Evolutionary conservation across 35 echinoderm and acorn worm species (phyloP), one percentile per base, ranked within the genome.

Genomic region (Chiridota heheva): DNA sequence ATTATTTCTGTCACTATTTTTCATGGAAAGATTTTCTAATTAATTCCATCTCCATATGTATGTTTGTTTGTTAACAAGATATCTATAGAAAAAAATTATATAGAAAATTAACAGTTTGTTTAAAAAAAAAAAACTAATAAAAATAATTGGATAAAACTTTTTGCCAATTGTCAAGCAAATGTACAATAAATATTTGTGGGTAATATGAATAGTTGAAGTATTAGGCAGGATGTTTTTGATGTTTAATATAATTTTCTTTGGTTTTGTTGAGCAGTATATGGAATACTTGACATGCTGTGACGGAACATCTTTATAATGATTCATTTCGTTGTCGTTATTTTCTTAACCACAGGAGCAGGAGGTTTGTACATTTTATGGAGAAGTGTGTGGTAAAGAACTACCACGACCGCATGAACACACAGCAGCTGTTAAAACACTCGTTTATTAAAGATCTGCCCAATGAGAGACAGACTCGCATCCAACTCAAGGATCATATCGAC

Each of bases 401-500:
- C 73, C 73, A 87, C 13, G 72, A 91, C 41, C 83, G 95, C 28
- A 78, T 89, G 0, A 91, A 85, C 68, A 98, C 95, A 29, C 66
- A 77, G 37, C 84, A 83, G 63, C 84, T 98, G 6, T 81, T 98
- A 38, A 98, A 91, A 42, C 95, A 98, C 80, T 81, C 95, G 15
- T 98, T 72, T 60, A 98, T 98, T 62, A 98, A 91, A 82, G 95
- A 98, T 59, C 67, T 91, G 40, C 89, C 84, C 3, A 98, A 87
- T 35, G 95, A 98, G 28, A 83, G 95, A 42, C 95, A 98, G 80
- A 81, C 84, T 40, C 51, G 89, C 42, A 98, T 98, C 47, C 95
- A 98, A 65, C 85, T 98, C 35, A 98, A 98, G 56, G 95, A 98
- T 42, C 95, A 98, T 44, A 98, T 98, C 36, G 95, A 98, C 56